These are phyloP conservation scores for Struthio camelus DNA, from an alignment of 2,113 vertebrate species.

Conservation along the genomic window DNA sequence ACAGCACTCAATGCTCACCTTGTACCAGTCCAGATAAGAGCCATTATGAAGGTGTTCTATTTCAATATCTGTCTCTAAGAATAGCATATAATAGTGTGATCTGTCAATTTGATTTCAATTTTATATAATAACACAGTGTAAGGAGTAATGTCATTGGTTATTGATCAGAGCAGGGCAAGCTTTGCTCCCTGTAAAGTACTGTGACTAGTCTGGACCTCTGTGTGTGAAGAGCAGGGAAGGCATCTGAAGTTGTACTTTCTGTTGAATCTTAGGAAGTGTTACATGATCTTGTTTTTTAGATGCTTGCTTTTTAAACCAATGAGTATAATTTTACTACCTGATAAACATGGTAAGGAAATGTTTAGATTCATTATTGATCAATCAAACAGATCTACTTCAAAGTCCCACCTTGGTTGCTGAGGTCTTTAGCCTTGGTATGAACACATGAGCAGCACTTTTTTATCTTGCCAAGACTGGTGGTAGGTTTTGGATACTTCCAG, in stretches of 20 bases:
- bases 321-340: no score
- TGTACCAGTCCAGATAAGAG: accelerated
- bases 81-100: accelerated
- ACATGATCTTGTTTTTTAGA: not conserved
- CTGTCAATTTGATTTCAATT: not conserved
- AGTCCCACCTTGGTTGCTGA: not conserved
- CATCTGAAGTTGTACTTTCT: not conserved
- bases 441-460: accelerated
- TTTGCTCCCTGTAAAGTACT: accelerated
- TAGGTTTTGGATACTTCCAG: not conserved
- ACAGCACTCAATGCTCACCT: not conserved
- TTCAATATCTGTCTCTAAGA: not conserved
- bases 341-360: no score
- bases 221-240: not conserved
- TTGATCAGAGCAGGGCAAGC: accelerated
- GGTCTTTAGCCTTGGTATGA: not conserved
- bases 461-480: not conserved
- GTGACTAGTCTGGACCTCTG: not conserved
- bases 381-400: not conserved
- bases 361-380: not conserved
- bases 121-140: accelerated
- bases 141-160: not conserved
- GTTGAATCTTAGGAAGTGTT: not conserved
- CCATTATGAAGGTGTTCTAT: no score
- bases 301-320: not conserved